Conservation (phyloP, 2,113 vertebrate species). For the Pardalotus punctatus region DNA sequence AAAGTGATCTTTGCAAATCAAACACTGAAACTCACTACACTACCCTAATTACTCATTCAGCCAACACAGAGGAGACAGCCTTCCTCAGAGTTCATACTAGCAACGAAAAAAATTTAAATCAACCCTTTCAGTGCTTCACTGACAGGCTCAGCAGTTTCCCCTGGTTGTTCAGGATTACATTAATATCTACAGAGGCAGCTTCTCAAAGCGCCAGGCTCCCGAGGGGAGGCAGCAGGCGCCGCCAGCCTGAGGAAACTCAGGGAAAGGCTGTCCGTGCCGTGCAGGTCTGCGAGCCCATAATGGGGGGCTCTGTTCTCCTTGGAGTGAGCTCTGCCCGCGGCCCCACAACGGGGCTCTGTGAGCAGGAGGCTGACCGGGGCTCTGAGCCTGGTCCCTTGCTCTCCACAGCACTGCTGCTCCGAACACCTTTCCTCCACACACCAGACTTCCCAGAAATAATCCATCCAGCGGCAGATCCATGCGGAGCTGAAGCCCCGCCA, state of each 20-base stretch:
- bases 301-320: slow-evolving; percentile 21
- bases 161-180: background rate
- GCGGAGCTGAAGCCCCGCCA: background rate
- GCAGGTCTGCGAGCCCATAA: background rate
- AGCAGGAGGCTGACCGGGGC: background rate
- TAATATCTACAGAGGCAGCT: background rate
- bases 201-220: background rate
- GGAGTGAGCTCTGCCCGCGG: accelerated
- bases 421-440: background rate
- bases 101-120: background rate
- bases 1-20: background rate
- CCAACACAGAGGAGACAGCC: background rate
- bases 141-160: background rate
- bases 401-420: background rate
- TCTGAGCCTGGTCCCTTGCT: background rate
- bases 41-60: background rate
- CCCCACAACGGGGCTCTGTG: background rate
- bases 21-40: background rate
- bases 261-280: background rate
- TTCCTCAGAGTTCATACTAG: background rate
- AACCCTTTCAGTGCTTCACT: background rate
- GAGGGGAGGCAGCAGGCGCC: background rate
- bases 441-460: background rate
- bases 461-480: accelerated
- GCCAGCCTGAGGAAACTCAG: background rate